A percentile compares a stretch with the other conserved stretches of the same genome.
These are phyloP conservation scores for Neosilurus mollespiculum DNA, from an alignment of 2,797 vertebrate species.

Conservation along the genomic window DNA sequence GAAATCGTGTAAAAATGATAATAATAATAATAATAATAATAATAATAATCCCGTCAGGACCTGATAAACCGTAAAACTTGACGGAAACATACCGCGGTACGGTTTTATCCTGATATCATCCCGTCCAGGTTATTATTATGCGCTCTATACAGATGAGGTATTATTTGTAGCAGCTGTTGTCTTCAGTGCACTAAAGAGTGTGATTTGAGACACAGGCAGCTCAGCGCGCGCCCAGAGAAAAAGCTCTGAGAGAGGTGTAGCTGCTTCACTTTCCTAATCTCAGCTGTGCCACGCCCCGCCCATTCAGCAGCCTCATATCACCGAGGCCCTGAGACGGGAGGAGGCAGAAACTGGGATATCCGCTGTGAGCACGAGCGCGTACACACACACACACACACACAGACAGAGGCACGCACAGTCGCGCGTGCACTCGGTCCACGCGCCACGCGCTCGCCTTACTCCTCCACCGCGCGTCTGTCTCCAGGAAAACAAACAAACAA, in stretches of 20 bases:
- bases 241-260: conserved; percentile 51
- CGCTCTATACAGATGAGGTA: neutral
- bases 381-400: conserved; percentile 53
- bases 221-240: conserved; percentile 6
- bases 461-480: neutral
- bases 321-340: conserved; percentile 63
- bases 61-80: neutral
- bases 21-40: neutral
- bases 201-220: neutral
- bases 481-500: neutral
- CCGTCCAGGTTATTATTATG: neutral
- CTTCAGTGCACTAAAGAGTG: neutral
- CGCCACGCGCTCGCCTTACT: conserved; percentile 23
- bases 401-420: conserved; percentile 4
- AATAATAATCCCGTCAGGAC: neutral
- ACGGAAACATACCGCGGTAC: neutral
- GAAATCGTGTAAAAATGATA: neutral
- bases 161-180: neutral
- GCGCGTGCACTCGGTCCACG: conserved; percentile 49
- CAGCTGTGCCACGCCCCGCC: conserved; percentile 66
- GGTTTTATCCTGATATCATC: neutral
- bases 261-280: conserved; percentile 65
- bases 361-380: conserved; percentile 23
- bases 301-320: conserved; percentile 65
- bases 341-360: conserved; percentile 58